Percentiles rank a stretch among this genome's conserved stretches.
Conservation (phyloP, 1,140 invertebrate genomes). For the Meteorus sp. region DNA sequence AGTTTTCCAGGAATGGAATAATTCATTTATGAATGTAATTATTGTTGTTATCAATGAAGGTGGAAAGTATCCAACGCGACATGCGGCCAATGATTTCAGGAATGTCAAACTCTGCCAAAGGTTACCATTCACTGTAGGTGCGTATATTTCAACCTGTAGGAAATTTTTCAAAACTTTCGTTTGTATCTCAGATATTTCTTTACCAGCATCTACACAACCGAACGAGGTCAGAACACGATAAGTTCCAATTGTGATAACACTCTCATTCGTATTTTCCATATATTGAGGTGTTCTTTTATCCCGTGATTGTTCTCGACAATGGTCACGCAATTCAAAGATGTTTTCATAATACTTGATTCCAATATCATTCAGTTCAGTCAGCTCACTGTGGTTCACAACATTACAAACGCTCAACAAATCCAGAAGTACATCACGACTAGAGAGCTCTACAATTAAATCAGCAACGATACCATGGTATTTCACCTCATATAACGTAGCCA, state of each 20-base stretch:
- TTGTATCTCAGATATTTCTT: conserved; percentile 31
- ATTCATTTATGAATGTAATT: conserved; percentile 29
- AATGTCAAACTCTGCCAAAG: conserved; percentile 34
- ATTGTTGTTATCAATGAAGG: conserved; percentile 20
- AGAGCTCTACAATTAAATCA: conserved; percentile 34
- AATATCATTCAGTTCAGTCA: background rate
- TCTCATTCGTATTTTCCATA: background rate
- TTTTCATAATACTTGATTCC: conserved; percentile 20
- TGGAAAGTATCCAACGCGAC: conserved; percentile 23
- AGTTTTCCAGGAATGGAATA: conserved; percentile 31
- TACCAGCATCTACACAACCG: conserved; percentile 28
- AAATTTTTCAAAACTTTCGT: conserved; percentile 34
- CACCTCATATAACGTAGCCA: conserved; percentile 35
- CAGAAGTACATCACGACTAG: conserved; percentile 30
- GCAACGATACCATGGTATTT: conserved; percentile 30
- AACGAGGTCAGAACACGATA: conserved; percentile 24
- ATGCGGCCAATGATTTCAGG: conserved; percentile 29
- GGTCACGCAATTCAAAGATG: conserved; percentile 14
- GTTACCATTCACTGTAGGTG: conserved; percentile 27
- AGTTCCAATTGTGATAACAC: conserved; percentile 9
- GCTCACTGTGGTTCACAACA: conserved; percentile 3
- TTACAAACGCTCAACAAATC: conserved; percentile 30
- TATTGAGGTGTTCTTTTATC: background rate
- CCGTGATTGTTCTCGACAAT: background rate
- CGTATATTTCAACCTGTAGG: conserved; percentile 36